Base-by-base conservation (phyloP, 2,797 vertebrate species). In the Decapterus maruadsi region DNA sequence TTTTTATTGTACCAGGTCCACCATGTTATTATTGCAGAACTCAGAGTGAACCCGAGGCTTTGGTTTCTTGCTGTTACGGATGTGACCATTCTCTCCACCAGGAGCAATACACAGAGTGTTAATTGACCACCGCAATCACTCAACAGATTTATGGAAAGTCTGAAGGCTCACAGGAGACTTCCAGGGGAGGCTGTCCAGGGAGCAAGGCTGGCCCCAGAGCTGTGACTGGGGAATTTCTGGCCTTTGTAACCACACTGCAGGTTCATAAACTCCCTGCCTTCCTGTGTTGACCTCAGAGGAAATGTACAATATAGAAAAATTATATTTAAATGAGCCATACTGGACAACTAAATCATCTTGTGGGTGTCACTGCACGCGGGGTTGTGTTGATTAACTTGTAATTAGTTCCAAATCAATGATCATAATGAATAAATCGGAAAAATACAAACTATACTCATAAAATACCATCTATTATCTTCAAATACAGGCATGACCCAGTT, bases 1-100 rank as follows among this genome's bases (percentile, higher is more conserved):
- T 97, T 95, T 90, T 95, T 95, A 95, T 96, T 95, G 95, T 95
- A 93, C 93, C 92, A 83, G 92, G 94, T 94, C 91, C 94, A 94
- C 94, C 88, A 91, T 80, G 85, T 89, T 92, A 93, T 94, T 92
- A 92, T 66, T 60, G 79, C 91, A 89, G 90, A 87, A 91, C 87
- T 91, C 76, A 2, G 71, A 82, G 75, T 90, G 89, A 91, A 92
- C 91, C 88, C 85, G 29, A 45, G 61, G 87, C 85, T 91, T 93
- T 87, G 83, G 90, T 89, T 92, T 88, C 87, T 87, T 78, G 84
- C 83, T 66, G 83, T 85, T 79, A 82, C 82, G 82, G 86, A 93
- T 91, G 90, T 90, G 84, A 90, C 80, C 69, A 72, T 91, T 92
- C 84, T 63, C 79, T 90, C 90, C 86, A 65, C 73, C 42, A 77